These are phyloP conservation scores for Hyalella azteca DNA, from an alignment of 2,888 invertebrate species.

Conservation along the genomic window DNA sequence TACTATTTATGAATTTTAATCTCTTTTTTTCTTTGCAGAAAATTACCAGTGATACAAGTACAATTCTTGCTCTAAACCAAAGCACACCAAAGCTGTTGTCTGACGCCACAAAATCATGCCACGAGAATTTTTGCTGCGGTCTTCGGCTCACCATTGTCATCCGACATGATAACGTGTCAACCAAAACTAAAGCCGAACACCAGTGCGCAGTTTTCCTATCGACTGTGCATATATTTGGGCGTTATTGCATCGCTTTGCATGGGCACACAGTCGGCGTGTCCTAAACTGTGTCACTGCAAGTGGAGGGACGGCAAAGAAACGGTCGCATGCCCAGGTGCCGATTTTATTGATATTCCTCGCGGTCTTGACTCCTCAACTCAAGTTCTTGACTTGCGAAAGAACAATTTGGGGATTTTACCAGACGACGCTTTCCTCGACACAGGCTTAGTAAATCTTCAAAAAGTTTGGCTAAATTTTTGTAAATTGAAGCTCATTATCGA, in stretches of 20 bases:
- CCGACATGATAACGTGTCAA: constrained; percentile 30
- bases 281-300: constrained; percentile 77
- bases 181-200: neutral
- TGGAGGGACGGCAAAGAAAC: constrained; percentile 89
- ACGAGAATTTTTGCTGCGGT: constrained; percentile 21
- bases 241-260: constrained; percentile 19
- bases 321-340: constrained; percentile 84
- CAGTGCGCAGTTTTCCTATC: constrained; percentile 17
- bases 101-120: constrained; percentile 16
- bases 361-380: constrained; percentile 87
- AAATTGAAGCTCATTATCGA: constrained; percentile 85
- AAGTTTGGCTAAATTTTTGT: constrained; percentile 82
- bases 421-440: constrained; percentile 81
- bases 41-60: too few species aligned
- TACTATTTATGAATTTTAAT: too few species aligned
- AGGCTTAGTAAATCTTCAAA: constrained; percentile 83
- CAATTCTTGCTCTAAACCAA: too few species aligned
- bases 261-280: constrained; percentile 6
- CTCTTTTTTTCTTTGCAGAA: neutral
- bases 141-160: constrained; percentile 6
- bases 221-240: constrained; percentile 21
- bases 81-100: too few species aligned
- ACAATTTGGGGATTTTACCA: constrained; percentile 82
- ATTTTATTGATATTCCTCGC: constrained; percentile 82
- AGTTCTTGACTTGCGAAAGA: constrained; percentile 86